Evolutionary conservation across 2,797 vertebrate genomes (phyloP).

Genomic region (Gorsachius magnificus): DNA sequence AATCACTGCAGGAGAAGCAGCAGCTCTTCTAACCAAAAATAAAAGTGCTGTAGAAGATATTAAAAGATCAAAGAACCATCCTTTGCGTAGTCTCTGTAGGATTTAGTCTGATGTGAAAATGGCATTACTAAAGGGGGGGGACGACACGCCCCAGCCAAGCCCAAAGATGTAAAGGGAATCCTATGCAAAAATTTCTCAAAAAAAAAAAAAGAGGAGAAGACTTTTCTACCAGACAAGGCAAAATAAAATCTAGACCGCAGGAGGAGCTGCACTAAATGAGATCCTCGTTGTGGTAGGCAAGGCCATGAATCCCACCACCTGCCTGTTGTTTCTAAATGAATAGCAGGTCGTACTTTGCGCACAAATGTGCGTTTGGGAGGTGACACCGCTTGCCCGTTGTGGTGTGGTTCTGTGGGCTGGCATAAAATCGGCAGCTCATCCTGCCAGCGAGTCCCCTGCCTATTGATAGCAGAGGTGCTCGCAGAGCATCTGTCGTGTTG

Average conservation of each 20-base stretch:
- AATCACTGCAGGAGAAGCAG: not conserved
- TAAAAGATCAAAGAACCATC: not conserved
- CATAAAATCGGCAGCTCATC: not conserved
- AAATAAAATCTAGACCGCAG: not conserved
- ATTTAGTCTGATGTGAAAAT: not conserved
- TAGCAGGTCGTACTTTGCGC: not conserved
- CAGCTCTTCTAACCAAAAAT: not conserved
- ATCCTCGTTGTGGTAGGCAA: not conserved
- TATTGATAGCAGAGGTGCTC: not conserved
- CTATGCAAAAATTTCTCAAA: not conserved
- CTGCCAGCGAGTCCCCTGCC: not conserved
- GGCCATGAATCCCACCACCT: not conserved
- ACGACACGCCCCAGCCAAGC: not conserved
- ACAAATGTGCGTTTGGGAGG: not conserved
- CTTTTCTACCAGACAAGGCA: not conserved
- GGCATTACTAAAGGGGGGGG: not conserved
- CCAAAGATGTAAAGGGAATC: not conserved
- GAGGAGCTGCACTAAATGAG: not conserved
- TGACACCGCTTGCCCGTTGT: not conserved
- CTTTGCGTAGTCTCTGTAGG: not conserved
- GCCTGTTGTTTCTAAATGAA: not conserved
- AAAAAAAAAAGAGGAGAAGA: not conserved
- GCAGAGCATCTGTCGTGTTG: rapidly evolving
- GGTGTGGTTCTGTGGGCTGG: not conserved
- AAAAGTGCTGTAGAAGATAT: not conserved